Evolutionary conservation across 2,113 vertebrate species (phyloP), one percentile per base, ranked within the genome.

Genomic region (Mesitornis unicolor): DNA sequence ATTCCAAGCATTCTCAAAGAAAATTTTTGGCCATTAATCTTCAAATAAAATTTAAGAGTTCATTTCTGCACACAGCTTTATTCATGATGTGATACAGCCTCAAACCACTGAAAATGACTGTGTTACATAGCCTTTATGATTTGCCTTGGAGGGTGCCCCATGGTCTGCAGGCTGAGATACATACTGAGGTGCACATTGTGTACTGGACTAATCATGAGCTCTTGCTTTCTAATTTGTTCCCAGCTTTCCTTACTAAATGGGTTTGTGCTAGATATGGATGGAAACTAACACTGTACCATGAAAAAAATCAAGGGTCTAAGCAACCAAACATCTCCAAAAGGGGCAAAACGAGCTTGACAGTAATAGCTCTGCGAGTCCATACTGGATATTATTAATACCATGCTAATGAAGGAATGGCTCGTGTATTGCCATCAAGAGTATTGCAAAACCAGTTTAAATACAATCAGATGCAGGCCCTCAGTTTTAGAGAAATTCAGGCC

Each of bases 151-250:
- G 17, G 3, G 3, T 22, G 20, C 18, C 20, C 25, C 25, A 7
- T 6, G 21, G 14, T 48, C 28, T 85, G 40, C 43, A 47, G 26
- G 29, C 33, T 47, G 50, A 16, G 21, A 17, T 8, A 6, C n/a
- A 22, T 3, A 31, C 31, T 14, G 19, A 54, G 9, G 5, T 40
- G 18, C 22, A 50, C 9, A 3, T 8, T n/a, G 11, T 1, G 0
- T 5, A 13, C 22, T 2, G 6, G 15, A 26, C 24, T 45, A 28
- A 59, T 13, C 9, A 45, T 4, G 12, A 68, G 17, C 28, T 50
- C 25, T 61, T 68, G 10, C 40, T 70, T 70, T 75, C 29, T 43
- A 17, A 60, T 19, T 86, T 40, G 7, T 76, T 79, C 59, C 13
- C 53, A 42, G 14, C 13, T 68, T 90, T 83, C 40, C 40, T 92